Evolutionary conservation across 2,797 vertebrate genomes (phyloP).

Genomic region (Chromis chromis): DNA sequence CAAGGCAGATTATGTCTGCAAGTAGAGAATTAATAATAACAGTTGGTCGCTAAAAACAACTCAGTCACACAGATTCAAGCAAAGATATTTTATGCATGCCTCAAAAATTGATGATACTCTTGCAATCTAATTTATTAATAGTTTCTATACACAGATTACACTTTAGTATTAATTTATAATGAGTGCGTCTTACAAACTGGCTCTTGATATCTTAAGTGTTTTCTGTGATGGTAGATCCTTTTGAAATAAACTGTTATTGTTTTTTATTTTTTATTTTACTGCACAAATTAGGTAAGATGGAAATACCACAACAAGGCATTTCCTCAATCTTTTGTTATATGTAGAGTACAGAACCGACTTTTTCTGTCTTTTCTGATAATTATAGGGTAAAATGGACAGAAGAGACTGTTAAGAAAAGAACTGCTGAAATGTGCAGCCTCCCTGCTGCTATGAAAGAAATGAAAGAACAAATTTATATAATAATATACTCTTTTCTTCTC

Average conservation of each 20-base stretch:
- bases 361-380: not conserved
- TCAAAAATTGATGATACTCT: conserved; percentile 13
- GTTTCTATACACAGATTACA: conserved; percentile 5
- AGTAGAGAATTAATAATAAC: conserved; percentile 25
- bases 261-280: not conserved
- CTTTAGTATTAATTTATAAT: conserved; percentile 3
- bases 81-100: conserved; percentile 5
- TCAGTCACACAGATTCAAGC: conserved; percentile 11
- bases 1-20: conserved; percentile 27
- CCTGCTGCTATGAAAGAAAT: conserved; percentile 17
- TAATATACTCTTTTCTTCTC: not conserved
- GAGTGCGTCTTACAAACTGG: not conserved
- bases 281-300: not conserved
- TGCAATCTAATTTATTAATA: not conserved
- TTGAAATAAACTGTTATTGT: not conserved
- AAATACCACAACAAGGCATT: not conserved
- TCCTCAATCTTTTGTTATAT: conserved; percentile 1
- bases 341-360: not conserved
- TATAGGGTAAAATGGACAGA: not conserved
- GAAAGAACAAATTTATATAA: not conserved
- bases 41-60: conserved; percentile 34
- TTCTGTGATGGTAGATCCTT: not conserved
- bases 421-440: not conserved
- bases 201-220: not conserved
- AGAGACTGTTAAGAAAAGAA: conserved; percentile 7